These are phyloP conservation scores for Drosophila subobscura DNA, from an alignment of 1,140 invertebrate genomes.

Conservation along the genomic window DNA sequence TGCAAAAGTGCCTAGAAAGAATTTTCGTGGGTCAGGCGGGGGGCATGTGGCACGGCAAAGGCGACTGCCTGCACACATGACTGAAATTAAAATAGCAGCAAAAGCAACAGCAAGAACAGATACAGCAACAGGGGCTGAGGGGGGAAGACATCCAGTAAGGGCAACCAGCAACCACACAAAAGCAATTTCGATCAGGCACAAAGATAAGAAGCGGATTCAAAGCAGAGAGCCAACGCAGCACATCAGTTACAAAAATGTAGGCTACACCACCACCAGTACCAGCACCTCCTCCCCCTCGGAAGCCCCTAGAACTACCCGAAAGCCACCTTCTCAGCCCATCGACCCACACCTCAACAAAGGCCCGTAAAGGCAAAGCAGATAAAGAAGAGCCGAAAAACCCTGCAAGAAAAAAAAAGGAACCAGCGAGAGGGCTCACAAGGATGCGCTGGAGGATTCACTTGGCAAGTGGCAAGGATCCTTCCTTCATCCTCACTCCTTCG, in stretches of 20 bases:
- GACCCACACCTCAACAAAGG: conserved; percentile 43
- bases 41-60: conserved; percentile 20
- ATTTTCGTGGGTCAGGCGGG: conserved; percentile 21
- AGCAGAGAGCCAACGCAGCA: conserved; percentile 68
- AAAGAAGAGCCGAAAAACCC: conserved; percentile 59
- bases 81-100: conserved; percentile 76
- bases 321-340: not conserved
- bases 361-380: conserved; percentile 59
- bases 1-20: conserved; percentile 72
- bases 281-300: not conserved
- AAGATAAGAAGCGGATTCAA: conserved; percentile 61
- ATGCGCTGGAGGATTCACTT: conserved; percentile 42
- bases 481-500: no score
- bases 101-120: conserved; percentile 26
- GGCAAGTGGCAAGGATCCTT: conserved; percentile 14
- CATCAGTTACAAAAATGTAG: conserved; percentile 79
- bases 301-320: conserved; percentile 2
- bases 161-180: conserved; percentile 68
- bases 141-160: conserved; percentile 1
- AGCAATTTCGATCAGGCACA: conserved; percentile 79
- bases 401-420: conserved; percentile 13
- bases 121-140: conserved; percentile 2
- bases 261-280: conserved; percentile 36
- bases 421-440: conserved; percentile 40
- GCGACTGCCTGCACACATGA: conserved; percentile 61